Evolutionary conservation across 1,140 invertebrate genomes (phyloP).

Genomic region (Apis dorsata): DNA sequence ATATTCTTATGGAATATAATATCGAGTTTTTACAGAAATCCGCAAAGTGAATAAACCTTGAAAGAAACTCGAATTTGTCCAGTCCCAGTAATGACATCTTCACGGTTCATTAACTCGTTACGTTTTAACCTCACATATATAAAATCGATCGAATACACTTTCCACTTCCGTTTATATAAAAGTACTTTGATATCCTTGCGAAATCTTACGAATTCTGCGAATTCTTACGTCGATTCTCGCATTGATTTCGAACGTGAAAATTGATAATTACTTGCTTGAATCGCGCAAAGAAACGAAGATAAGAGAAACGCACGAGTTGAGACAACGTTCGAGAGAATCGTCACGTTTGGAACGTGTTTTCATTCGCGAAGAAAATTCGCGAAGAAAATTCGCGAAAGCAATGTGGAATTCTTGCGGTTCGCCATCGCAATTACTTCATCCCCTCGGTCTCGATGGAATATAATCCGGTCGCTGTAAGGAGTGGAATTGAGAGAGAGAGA

Average conservation of each 20-base stretch:
- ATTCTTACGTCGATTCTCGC: no score
- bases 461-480: not conserved
- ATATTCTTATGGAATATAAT: no score
- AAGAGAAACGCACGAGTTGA: no score
- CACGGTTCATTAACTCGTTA: conserved; percentile 12
- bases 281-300: no score
- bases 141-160: no score
- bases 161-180: no score
- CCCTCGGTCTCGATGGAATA: not conserved
- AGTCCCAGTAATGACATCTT: not conserved
- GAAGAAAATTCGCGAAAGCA: no score
- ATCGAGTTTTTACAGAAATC: not conserved
- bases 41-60: not conserved
- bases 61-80: not conserved
- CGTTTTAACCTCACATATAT: no score
- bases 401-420: not conserved
- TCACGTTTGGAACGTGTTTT: not conserved
- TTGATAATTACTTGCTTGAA: no score
- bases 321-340: not conserved
- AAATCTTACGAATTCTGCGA: no score
- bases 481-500: not conserved
- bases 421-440: conserved; percentile 11
- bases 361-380: not conserved
- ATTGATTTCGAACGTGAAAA: no score
- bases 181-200: no score